These are phyloP conservation scores for Daktulosphaira vitifoliae DNA, from an alignment of 1,140 invertebrate genomes.

Conservation along the genomic window DNA sequence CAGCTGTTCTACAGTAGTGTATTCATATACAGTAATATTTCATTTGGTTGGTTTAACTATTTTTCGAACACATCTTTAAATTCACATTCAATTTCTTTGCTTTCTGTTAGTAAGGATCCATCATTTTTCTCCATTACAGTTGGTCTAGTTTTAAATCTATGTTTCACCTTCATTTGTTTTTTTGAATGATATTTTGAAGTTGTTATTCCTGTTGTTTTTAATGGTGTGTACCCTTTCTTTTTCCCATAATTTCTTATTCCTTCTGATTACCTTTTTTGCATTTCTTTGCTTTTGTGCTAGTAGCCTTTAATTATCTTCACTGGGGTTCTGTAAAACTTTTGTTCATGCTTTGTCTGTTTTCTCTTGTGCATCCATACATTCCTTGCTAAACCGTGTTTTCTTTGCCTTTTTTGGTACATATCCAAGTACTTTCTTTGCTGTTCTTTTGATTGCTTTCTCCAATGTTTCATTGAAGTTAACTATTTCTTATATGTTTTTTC, in stretches of 20 bases:
- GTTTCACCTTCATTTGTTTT: not conserved
- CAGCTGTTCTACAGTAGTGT: not conserved
- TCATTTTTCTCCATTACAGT: not conserved
- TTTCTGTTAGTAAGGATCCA: not conserved
- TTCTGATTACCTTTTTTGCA: not conserved
- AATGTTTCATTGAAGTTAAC: not conserved
- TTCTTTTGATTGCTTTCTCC: not conserved
- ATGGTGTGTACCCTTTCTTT: not conserved
- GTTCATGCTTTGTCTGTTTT: constrained; percentile 11
- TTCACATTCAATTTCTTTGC: not conserved
- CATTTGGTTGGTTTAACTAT: not conserved
- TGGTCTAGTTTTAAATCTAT: not conserved
- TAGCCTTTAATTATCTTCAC: not conserved
- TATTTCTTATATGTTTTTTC: not conserved
- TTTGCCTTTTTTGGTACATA: constrained; percentile 13
- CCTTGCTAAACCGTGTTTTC: constrained; percentile 35
- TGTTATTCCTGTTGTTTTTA: not conserved
- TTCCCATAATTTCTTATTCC: not conserved
- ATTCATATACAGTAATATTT: not conserved
- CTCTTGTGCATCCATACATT: constrained; percentile 22
- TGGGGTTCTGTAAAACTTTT: not conserved
- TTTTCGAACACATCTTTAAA: not conserved
- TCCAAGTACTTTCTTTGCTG: not conserved
- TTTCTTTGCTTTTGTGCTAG: not conserved
- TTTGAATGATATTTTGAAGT: not conserved